phyloP scores from a whole-genome alignment of 1,140 invertebrate genomes.

The Campodea augens region DNA sequence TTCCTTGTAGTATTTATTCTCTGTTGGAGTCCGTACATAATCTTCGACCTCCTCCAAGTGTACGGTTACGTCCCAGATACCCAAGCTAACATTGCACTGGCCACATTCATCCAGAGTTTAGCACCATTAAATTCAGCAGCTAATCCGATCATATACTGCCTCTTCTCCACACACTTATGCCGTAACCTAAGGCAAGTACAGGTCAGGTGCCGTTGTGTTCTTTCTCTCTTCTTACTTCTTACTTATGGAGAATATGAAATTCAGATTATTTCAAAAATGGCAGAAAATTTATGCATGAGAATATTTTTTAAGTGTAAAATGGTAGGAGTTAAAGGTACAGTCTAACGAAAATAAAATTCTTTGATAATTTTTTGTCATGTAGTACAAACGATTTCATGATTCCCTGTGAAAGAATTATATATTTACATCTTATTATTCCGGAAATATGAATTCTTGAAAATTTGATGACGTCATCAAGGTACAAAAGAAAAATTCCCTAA shows the following conservation, averaged over 20 bases:
- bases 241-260: not conserved
- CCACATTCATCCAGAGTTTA: slow-evolving; percentile 80
- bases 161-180: slow-evolving; percentile 80
- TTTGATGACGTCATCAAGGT: too few species aligned
- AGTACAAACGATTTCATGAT: too few species aligned
- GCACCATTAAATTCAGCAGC: slow-evolving; percentile 84
- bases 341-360: not conserved
- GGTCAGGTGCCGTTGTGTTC: not conserved
- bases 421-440: too few species aligned
- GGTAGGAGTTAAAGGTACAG: not conserved
- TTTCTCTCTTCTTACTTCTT: not conserved
- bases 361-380: too few species aligned
- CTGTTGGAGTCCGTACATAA: slow-evolving; percentile 89
- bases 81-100: slow-evolving; percentile 60
- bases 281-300: not conserved
- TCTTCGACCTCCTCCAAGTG: slow-evolving; percentile 82
- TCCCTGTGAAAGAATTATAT: too few species aligned
- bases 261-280: not conserved
- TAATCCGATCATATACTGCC: slow-evolving; percentile 86
- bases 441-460: too few species aligned
- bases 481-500: too few species aligned
- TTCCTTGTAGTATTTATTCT: slow-evolving; percentile 63
- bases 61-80: slow-evolving; percentile 62
- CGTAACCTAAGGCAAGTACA: slow-evolving; percentile 51
- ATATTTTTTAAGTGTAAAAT: not conserved